Conservation (phyloP, 2,888 invertebrate species). For the Laothoe populi region DNA sequence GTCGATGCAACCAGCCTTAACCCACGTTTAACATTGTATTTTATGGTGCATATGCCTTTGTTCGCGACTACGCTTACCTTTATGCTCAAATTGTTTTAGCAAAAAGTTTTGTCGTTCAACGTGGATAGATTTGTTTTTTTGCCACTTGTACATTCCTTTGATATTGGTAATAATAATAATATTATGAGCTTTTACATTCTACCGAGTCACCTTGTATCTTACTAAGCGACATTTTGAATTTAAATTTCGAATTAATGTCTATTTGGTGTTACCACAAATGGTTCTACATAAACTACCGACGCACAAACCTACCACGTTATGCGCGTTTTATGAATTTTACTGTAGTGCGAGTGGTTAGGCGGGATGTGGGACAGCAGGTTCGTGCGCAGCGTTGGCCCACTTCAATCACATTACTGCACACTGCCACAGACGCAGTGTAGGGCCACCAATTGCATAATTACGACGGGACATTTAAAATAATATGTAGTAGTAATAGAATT, state of each 20-base stretch:
- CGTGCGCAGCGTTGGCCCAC: slow-evolving; percentile 44
- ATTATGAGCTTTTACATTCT: no score
- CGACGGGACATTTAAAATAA: background rate
- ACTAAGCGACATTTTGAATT: no score
- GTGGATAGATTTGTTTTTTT: no score
- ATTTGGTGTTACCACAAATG: background rate
- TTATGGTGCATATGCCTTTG: background rate
- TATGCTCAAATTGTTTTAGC: background rate
- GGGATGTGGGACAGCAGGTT: slow-evolving; percentile 55
- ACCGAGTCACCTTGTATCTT: no score
- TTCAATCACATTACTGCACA: slow-evolving; percentile 38
- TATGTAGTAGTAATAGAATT: background rate
- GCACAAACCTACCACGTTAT: background rate
- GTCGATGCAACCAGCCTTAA: slow-evolving; percentile 12
- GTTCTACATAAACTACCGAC: background rate
- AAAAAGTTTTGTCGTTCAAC: background rate
- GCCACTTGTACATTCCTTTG: no score
- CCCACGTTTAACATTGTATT: slow-evolving; percentile 2
- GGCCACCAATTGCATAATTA: slow-evolving; percentile 25
- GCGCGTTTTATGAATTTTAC: slow-evolving; percentile 5
- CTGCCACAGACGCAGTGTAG: slow-evolving; percentile 15
- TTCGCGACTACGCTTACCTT: background rate
- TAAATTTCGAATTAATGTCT: no score
- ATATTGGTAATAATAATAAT: no score
- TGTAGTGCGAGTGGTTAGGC: slow-evolving; percentile 24